Evolutionary conservation across 2,888 invertebrate genomes (phyloP).

Genomic region (Thumatha senex): DNA sequence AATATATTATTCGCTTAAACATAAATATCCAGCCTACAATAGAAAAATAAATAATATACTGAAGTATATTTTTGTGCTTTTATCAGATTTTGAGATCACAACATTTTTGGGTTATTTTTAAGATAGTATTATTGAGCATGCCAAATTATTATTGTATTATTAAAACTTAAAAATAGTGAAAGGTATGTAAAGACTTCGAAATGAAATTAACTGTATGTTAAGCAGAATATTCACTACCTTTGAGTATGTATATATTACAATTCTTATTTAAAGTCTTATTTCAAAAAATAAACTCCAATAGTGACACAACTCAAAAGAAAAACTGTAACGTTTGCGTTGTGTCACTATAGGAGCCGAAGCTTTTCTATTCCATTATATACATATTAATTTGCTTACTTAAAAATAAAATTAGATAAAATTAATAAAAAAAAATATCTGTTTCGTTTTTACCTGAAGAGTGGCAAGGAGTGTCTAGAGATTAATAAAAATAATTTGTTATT

Average conservation of each 20-base stretch:
- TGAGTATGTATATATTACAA: not conserved
- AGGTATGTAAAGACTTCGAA: not conserved
- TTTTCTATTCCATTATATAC: too few species aligned
- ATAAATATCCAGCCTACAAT: not conserved
- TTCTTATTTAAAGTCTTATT: too few species aligned
- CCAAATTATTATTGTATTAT: not conserved
- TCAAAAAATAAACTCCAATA: too few species aligned
- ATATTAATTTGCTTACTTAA: too few species aligned
- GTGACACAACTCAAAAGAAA: too few species aligned
- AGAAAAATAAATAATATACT: not conserved
- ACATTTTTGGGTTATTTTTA: not conserved
- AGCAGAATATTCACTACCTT: not conserved
- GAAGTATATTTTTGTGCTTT: not conserved
- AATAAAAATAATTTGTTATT: too few species aligned
- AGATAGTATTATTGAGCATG: not conserved
- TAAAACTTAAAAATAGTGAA: not conserved
- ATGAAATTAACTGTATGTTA: not conserved
- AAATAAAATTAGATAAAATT: too few species aligned
- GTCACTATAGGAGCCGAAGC: too few species aligned
- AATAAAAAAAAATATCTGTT: too few species aligned
- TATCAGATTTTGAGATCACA: not conserved
- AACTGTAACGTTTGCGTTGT: too few species aligned
- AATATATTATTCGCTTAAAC: conserved; percentile 1
- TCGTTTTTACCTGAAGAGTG: too few species aligned
- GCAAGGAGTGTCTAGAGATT: too few species aligned